Evolutionary conservation across 2,888 invertebrate species (phyloP).

Genomic region (Hylaea fasciaria): DNA sequence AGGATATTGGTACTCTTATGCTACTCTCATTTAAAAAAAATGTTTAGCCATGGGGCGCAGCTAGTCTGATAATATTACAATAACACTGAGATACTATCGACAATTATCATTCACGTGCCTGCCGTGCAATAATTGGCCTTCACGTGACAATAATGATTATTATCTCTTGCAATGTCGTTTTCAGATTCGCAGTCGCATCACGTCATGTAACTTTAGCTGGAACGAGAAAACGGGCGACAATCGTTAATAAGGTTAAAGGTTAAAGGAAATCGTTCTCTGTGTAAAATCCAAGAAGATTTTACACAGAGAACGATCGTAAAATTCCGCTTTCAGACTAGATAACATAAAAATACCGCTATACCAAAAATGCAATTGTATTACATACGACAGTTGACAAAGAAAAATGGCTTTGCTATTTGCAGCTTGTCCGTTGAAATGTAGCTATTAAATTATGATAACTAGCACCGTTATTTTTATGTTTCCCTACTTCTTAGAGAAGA

Average conservation of each 20-base stretch:
- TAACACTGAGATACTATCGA: constrained; percentile 15
- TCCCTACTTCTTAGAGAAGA: neutral
- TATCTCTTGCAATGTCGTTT: constrained; percentile 15
- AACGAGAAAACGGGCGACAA: constrained; percentile 9
- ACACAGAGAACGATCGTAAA: constrained; percentile 10
- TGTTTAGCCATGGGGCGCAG: too few relatives aligned
- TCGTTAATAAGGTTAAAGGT: too few relatives aligned
- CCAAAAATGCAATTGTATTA: constrained; percentile 10
- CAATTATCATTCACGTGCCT: constrained; percentile 35
- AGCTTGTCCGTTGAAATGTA: neutral
- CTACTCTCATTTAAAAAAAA: too few relatives aligned
- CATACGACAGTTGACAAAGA: constrained; percentile 15
- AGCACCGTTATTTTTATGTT: constrained; percentile 3
- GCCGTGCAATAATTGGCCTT: constrained; percentile 22
- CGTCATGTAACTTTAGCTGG: neutral
- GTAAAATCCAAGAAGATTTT: too few relatives aligned
- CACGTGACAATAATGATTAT: constrained; percentile 31
- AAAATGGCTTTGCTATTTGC: constrained; percentile 17
- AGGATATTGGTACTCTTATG: too few relatives aligned
- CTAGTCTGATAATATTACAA: constrained; percentile 16
- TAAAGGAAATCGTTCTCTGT: too few relatives aligned
- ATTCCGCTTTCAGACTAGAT: constrained; percentile 15
- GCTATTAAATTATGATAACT: neutral
- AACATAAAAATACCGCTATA: constrained; percentile 15
- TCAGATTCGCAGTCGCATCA: constrained; percentile 7